Percentiles rank a stretch among this genome's conserved stretches.
These are phyloP conservation scores for Gastracanthus pulcherrimus DNA, from an alignment of 2,888 invertebrate species.

Conservation along the genomic window DNA sequence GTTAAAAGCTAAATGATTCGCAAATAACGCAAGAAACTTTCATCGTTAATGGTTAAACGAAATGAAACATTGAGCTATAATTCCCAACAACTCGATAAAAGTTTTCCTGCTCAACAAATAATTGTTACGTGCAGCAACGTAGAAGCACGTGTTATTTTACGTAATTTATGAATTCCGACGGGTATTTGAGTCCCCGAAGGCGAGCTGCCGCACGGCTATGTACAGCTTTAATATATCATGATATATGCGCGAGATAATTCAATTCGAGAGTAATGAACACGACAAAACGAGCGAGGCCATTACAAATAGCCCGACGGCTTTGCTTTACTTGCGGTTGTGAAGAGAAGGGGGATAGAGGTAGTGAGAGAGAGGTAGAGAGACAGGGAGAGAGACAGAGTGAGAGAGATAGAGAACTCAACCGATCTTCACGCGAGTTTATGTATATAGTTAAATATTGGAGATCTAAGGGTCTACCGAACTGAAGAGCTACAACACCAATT, in stretches of 20 bases:
- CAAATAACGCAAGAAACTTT: neutral
- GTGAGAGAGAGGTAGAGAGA: neutral
- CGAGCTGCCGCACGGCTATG: neutral
- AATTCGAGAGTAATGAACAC: slow-evolving; percentile 15
- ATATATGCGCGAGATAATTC: slow-evolving; percentile 11
- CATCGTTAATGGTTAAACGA: neutral
- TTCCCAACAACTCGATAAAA: slow-evolving; percentile 10
- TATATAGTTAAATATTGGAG: too few relatives aligned
- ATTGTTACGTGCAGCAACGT: neutral
- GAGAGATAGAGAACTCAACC: too few relatives aligned
- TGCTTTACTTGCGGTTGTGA: neutral
- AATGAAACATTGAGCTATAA: neutral
- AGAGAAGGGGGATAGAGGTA: neutral
- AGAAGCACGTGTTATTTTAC: neutral
- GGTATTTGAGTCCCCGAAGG: neutral
- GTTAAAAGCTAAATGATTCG: neutral
- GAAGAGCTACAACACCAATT: too few relatives aligned
- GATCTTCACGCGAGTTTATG: too few relatives aligned
- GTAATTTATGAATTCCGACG: slow-evolving; percentile 19
- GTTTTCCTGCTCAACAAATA: neutral
- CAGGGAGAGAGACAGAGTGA: neutral
- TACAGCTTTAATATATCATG: neutral
- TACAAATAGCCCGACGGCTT: neutral
- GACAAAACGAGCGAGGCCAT: neutral
- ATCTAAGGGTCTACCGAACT: too few relatives aligned